Evolutionary conservation across 2,113 vertebrate species (phyloP), one percentile per base, ranked within the genome.

Genomic region (Desmodus rotundus): DNA sequence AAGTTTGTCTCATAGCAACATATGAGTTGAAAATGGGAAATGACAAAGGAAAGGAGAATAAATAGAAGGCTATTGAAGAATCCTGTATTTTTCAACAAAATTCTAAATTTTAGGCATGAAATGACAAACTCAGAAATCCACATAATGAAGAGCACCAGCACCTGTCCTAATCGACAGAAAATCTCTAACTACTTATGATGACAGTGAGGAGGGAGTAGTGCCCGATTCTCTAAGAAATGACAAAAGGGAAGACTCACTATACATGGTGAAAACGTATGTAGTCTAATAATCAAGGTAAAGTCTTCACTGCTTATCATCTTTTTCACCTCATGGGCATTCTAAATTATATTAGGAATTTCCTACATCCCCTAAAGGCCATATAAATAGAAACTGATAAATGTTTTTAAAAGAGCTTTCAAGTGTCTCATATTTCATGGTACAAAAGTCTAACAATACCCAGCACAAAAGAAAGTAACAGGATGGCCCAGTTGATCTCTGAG

Each of bases 1-100:
- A 93, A 86, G 80, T 65, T 73, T 0, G 1, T 95, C 89, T 94
- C 78, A 6, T 91, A 86, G 78, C 78, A 96, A 89, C 89, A 70
- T 41, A 14, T 67, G 38, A 82, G 54, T 81, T 93, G 41, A 70
- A 96, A 96, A 93, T 63, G 93, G 70, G 31, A 93, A 95, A 56
- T 68, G 78, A 58, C 63, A 94, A 86, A 89, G 19, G 63, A 87
- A 93, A 87, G n/a, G 9, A 73, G 36, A 83, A 74, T 58, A 95
- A 89, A 95, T 80, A 89, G 67, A 78, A 56, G 63, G 20, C 28
- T 70, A 72, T 28, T 45, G 28, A 95, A 70, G 16, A 95, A 93
- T 58, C 19, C 43, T 73, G 52, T 52, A 20, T 50, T 47, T 47
- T 45, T 95, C 41, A 80, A 88, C 38, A 91, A 33, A 74, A 89